Base-by-base conservation (phyloP, 2,797 vertebrate species). In the Takifugu ocellatus region DNA sequence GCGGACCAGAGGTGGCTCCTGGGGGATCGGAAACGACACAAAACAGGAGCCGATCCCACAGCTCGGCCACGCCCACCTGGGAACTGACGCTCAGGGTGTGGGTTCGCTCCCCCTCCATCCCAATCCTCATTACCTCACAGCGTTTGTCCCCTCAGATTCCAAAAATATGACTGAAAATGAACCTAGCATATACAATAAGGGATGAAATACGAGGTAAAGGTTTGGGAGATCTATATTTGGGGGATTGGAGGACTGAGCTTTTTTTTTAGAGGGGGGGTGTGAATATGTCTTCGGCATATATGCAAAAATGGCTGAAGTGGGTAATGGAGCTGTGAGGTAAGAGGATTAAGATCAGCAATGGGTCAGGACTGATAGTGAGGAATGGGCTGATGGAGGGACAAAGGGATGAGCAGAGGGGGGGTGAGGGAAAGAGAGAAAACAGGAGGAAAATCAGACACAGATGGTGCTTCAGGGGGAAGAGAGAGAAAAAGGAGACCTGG, bases 271-370 rank as follows among this genome's bases (percentile, higher is more conserved):
- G n/a, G 66, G 68, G 68, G 74, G 70, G 51, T 67, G 65, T 57
- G 54, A 55, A 69, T 56, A 56, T 70, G 72, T 84, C 82, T 84
- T 81, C 87, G 73, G 84, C 73, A 68, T 83, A 53, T 86, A 87
- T 89, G 79, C 78, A 82, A 84, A 86, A 86, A 78, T 75, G 75
- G 78, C 72, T 84, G 72, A 78, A 87, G 82, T 85, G 83, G 85
- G 87, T 90, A 89, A 88, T 90, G 82, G 87, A 87, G 84, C 76
- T 65, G 54, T 76, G 77, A 76, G 79, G 79, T 90, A 89, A 91
- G 86, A 91, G 86, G 90, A 91, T 91, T 92, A 86, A 79, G 84
- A 91, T 88, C 81, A 81, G 83, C 75, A 81, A 77, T 86, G 83
- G 84, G 77, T 85, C 73, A 72, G 80, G 86, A 70, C 71, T 87